Evolutionary conservation across 2,888 invertebrate species (phyloP), one percentile per base, ranked within the genome.

Genomic region (Pachydiplax longipennis): DNA sequence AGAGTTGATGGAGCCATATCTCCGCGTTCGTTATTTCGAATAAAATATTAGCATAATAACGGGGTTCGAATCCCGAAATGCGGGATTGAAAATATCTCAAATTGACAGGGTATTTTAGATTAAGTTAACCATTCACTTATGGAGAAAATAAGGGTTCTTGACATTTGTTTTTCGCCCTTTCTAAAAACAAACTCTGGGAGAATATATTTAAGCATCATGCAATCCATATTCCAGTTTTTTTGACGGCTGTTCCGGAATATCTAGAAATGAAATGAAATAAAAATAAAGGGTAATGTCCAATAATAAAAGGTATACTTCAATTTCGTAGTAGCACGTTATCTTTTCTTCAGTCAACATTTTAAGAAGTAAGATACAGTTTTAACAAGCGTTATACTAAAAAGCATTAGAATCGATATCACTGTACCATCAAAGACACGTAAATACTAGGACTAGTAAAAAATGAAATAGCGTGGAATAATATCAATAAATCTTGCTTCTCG

Each of bases 21-120:
- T 87, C 31, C n/a, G 37, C 58, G 37, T 65, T 87, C 58, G 35
- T 73, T 73, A 73, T 25, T 31, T 5, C 61, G 61, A 22, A 13
- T 22, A 37, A 73, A 73, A 31, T n/a, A 87, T 87, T 87, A 87
- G 35, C 87, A 87, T 87, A 87, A 87, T 87, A 15, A 87, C 65
- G 15, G 87, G 87, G 25, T 87, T 35, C 25, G 37, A 31, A 25
- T 73, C 73, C 35, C 61, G 37, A 87, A 87, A 87, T 61, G 37
- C 3, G 25, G 73, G 73, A 53, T 53, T 31, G 31, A 73, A 73
- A 31, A 22, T 22, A 18, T 25, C 65, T 65, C n/a, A 65, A 65
- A 73, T 73, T 31, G 73, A 31, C 73, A 18, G 73, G 25, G 73
- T 13, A 73, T 73, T 73, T 73, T n/a, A 58, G 61, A 61, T 61